A percentile compares a stretch with the other conserved stretches of the same genome.
Evolutionary conservation across 2,113 vertebrate species (phyloP).

Genomic region (Miniopterus natalensis): DNA sequence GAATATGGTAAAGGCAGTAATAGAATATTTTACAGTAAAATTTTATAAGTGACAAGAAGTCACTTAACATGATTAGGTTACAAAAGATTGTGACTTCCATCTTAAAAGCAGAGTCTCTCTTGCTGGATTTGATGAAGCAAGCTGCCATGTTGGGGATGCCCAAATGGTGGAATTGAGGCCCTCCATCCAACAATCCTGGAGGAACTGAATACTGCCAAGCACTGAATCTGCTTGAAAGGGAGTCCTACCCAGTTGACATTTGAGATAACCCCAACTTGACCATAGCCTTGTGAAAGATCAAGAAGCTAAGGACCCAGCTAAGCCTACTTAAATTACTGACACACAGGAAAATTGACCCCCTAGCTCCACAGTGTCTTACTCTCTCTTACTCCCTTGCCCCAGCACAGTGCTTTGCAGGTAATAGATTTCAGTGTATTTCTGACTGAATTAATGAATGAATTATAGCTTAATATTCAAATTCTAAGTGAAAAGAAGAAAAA

Average conservation of each 20-base stretch:
- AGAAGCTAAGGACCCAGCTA: not conserved
- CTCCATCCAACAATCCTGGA: not conserved
- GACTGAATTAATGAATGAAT: conserved; percentile 8
- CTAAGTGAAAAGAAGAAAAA: conserved; percentile 43
- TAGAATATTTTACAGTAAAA: conserved; percentile 8
- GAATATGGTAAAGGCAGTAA: not conserved
- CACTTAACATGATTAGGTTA: conserved; percentile 25
- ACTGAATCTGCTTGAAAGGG: not conserved
- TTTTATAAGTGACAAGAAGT: not conserved
- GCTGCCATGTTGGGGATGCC: not conserved
- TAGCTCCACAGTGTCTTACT: not conserved
- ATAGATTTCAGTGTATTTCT: conserved; percentile 9
- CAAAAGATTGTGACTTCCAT: not conserved
- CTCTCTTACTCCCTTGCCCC: not conserved
- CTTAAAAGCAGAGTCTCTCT: not conserved
- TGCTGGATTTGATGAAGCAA: not conserved
- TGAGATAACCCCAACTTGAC: not conserved
- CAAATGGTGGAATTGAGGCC: not conserved
- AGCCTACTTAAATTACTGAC: not conserved
- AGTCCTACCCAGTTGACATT: not conserved
- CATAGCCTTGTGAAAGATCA: not conserved
- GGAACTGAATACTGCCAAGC: conserved; percentile 5
- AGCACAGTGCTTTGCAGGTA: not conserved
- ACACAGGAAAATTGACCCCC: not conserved
- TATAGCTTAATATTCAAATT: conserved; percentile 16